phyloP scores from a whole-genome alignment of 2,113 vertebrate genomes.

The Tachysurus vachellii region DNA sequence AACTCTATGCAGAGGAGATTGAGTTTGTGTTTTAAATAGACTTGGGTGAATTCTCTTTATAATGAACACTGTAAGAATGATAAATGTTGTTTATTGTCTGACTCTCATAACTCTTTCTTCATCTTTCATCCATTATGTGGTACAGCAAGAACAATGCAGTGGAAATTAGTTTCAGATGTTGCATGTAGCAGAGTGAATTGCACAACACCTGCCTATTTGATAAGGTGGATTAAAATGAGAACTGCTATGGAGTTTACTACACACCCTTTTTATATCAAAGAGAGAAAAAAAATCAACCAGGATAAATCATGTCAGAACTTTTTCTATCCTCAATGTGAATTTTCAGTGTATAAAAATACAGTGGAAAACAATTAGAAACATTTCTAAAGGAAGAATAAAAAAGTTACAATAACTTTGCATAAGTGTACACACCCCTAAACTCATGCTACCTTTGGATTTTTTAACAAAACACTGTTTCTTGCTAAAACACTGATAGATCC shows the following conservation, averaged over 20 bases:
- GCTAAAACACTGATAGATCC: no score
- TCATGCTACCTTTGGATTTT: no score
- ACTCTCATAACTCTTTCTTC: constrained; percentile 9
- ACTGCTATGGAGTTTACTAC: not conserved
- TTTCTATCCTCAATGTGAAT: no score
- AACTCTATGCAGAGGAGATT: constrained; percentile 1
- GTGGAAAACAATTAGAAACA: no score
- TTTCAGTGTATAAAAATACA: no score
- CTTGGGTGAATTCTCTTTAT: constrained; percentile 20
- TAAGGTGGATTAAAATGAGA: not conserved
- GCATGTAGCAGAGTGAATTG: not conserved
- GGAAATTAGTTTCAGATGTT: constrained; percentile 19
- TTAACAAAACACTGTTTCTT: no score
- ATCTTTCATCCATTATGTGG: constrained; percentile 20
- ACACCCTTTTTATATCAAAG: no score
- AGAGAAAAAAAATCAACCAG: no score
- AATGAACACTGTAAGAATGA: constrained; percentile 33
- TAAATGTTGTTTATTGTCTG: constrained; percentile 25
- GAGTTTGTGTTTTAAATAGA: constrained; percentile 26
- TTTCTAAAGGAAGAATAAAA: no score
- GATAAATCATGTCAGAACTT: no score
- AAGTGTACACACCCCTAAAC: no score
- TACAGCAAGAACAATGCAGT: constrained; percentile 6
- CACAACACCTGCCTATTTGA: not conserved
- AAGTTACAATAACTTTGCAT: no score